These are phyloP conservation scores for Bruchidius siliquastri DNA, from an alignment of 2,888 invertebrate genomes.

Conservation along the genomic window DNA sequence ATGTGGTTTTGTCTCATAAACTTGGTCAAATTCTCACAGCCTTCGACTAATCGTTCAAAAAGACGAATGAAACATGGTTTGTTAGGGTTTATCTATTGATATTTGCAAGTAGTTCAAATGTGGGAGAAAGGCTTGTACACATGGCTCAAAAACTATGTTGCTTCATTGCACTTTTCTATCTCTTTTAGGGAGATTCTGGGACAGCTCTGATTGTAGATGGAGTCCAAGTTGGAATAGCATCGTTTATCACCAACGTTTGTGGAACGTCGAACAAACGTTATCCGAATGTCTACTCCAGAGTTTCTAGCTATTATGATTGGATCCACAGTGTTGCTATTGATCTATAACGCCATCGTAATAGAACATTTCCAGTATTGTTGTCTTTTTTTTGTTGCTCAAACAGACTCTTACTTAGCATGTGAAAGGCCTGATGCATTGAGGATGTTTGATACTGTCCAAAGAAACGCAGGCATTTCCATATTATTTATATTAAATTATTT, in stretches of 20 bases:
- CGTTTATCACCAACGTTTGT: constrained; percentile 27
- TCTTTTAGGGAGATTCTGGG: constrained; percentile 27
- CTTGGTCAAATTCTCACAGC: too few relatives aligned
- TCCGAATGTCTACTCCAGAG: constrained; percentile 22
- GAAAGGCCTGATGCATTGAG: too few relatives aligned
- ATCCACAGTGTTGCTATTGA: constrained; percentile 9
- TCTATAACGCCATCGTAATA: not conserved
- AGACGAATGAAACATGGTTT: too few relatives aligned
- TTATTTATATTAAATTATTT: too few relatives aligned
- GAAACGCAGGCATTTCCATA: too few relatives aligned
- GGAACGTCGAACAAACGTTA: constrained; percentile 24
- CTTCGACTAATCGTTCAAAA: too few relatives aligned
- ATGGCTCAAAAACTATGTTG: not conserved
- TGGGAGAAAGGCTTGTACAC: not conserved
- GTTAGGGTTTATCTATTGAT: too few relatives aligned
- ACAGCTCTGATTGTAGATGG: constrained; percentile 26
- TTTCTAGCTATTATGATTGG: constrained; percentile 20
- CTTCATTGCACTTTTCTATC: not conserved
- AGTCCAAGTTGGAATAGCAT: constrained; percentile 27
- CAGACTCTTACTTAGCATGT: too few relatives aligned
- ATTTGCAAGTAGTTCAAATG: too few relatives aligned
- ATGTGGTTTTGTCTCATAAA: too few relatives aligned
- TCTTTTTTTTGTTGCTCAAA: not conserved
- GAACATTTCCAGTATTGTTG: not conserved
- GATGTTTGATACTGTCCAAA: too few relatives aligned